A percentile compares a stretch with the other conserved stretches of the same genome.
phyloP scores from a whole-genome alignment of 2,113 vertebrate genomes.

The Stegostoma tigrinum region DNA sequence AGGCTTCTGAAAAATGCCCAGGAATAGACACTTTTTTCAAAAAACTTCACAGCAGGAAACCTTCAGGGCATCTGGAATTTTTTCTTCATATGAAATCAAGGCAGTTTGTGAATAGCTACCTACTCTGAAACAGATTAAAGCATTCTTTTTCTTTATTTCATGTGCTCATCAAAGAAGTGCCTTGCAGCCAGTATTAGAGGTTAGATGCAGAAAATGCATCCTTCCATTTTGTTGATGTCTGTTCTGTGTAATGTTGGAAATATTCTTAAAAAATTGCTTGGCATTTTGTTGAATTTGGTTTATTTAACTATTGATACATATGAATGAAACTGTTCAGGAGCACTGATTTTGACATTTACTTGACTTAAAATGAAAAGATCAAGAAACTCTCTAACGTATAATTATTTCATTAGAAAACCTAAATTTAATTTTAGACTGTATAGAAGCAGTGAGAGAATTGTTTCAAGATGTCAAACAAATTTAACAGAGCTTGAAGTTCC shows the following conservation, averaged over 20 bases:
- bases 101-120: slow-evolving; percentile 19
- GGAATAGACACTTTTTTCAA: not conserved
- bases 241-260: not conserved
- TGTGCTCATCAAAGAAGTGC: not conserved
- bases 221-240: slow-evolving; percentile 15
- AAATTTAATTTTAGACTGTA: not conserved
- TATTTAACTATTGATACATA: not conserved
- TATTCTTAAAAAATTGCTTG: not conserved
- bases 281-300: not conserved
- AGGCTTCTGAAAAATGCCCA: slow-evolving; percentile 2
- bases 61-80: not conserved
- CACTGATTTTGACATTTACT: not conserved
- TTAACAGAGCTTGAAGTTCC: not conserved
- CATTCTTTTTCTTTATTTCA: slow-evolving; percentile 9
- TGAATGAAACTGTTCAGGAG: not conserved
- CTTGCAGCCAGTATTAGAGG: not conserved
- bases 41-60: slow-evolving; percentile 16
- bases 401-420: not conserved
- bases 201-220: not conserved
- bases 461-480: not conserved
- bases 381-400: not conserved
- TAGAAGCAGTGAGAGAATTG: not conserved
- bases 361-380: not conserved
- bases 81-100: slow-evolving; percentile 26
- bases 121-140: not conserved